Evolutionary conservation across 2,113 vertebrate species (phyloP).

Genomic region (Xiphophorus maculatus): DNA sequence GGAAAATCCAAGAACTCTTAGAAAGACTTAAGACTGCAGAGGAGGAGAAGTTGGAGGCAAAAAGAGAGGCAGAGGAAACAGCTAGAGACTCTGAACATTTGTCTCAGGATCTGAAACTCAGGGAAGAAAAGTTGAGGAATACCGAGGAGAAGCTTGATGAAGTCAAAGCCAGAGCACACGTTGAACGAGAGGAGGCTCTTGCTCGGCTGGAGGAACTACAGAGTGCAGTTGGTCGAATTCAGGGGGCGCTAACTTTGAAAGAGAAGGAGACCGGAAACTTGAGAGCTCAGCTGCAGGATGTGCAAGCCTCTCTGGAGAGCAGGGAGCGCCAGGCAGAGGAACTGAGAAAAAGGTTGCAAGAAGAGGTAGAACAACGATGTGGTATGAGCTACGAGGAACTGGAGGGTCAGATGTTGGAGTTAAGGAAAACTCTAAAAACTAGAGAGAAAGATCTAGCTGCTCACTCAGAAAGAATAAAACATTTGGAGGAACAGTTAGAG

Average conservation of each 20-base stretch:
- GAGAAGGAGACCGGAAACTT: slow-evolving; percentile 83
- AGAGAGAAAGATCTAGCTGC: slow-evolving; percentile 78
- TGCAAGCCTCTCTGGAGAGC: slow-evolving; percentile 75
- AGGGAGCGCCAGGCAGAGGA: slow-evolving; percentile 78
- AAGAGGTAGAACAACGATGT: slow-evolving; percentile 71
- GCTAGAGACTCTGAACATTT: slow-evolving; percentile 71
- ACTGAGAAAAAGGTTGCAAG: slow-evolving; percentile 67
- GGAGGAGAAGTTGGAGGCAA: slow-evolving; percentile 70
- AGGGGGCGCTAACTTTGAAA: slow-evolving; percentile 80
- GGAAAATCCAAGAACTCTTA: slow-evolving; percentile 77
- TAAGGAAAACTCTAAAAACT: slow-evolving; percentile 77
- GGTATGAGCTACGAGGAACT: slow-evolving; percentile 53
- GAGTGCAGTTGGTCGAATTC: slow-evolving; percentile 74
- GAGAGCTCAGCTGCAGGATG: slow-evolving; percentile 81
- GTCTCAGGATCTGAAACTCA: slow-evolving; percentile 78
- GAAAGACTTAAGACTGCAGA: slow-evolving; percentile 81
- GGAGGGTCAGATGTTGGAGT: slow-evolving; percentile 65
- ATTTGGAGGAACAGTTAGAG: slow-evolving; percentile 82
- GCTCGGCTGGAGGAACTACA: slow-evolving; percentile 76
- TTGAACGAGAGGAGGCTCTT: slow-evolving; percentile 71
- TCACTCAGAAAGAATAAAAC: slow-evolving; percentile 78
- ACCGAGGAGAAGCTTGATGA: slow-evolving; percentile 70
- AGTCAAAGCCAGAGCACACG: slow-evolving; percentile 62
- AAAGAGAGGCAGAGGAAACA: slow-evolving; percentile 72
- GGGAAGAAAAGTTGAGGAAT: slow-evolving; percentile 76